phyloP scores from a whole-genome alignment of 2,888 invertebrate genomes.

The Tromatobia lineatoria region DNA sequence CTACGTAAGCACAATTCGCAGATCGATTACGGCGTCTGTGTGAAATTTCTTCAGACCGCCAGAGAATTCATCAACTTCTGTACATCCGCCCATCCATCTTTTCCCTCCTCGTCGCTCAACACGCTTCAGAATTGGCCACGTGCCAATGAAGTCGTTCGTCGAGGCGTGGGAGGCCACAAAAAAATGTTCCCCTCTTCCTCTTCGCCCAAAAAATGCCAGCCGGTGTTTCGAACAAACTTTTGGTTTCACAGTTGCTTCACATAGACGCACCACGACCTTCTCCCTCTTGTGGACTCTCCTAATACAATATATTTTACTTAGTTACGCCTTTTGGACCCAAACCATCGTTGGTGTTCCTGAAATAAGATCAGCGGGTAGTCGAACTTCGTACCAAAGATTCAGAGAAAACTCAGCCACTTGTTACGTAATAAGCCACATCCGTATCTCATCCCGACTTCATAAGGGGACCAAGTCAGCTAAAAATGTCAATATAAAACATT shows the following conservation, averaged over 20 bases:
- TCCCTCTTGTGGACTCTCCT: constrained; percentile 1
- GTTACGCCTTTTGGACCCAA: background rate
- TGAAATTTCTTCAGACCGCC: constrained; percentile 21
- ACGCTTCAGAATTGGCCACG: constrained; percentile 32
- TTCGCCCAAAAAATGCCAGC: background rate
- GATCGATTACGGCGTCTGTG: constrained; percentile 22
- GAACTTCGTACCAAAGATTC: constrained; percentile 42
- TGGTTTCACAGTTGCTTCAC: background rate
- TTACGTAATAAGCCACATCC: constrained; percentile 16
- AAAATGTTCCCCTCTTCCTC: constrained; percentile 7
- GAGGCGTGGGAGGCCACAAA: constrained; percentile 35
- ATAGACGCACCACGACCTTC: background rate
- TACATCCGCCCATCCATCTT: constrained; percentile 3
- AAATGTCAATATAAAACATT: no score
- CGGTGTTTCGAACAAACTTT: background rate
- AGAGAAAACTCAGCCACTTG: constrained; percentile 6
- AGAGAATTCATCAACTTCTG: constrained; percentile 17
- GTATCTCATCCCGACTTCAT: background rate
- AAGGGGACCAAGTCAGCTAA: no score
- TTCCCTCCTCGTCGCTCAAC: background rate
- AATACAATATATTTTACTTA: background rate
- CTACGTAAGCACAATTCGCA: constrained; percentile 25
- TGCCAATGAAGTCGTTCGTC: constrained; percentile 36
- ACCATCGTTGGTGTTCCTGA: constrained; percentile 17
- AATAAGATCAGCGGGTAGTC: constrained; percentile 33